Percentiles rank a stretch among this genome's conserved stretches.
Evolutionary conservation across 2,888 invertebrate genomes (phyloP).

Genomic region (Danaus chrysippus): DNA sequence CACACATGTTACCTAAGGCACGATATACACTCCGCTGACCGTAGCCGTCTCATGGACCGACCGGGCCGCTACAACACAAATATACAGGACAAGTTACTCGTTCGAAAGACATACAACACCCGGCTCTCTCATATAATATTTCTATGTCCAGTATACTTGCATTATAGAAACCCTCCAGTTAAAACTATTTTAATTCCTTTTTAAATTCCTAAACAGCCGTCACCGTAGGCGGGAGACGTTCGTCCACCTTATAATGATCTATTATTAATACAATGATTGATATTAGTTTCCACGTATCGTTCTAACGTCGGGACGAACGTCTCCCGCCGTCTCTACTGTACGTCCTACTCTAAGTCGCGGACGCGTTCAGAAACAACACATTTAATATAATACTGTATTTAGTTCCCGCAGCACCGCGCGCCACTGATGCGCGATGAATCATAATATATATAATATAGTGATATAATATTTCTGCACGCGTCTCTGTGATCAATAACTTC

Average conservation of each 20-base stretch:
- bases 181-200: slow-evolving; percentile 26
- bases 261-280: not conserved
- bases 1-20: slow-evolving; percentile 60
- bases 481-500: no score
- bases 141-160: slow-evolving; percentile 12
- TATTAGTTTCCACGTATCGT: not conserved
- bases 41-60: slow-evolving; percentile 24
- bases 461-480: no score
- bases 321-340: not conserved
- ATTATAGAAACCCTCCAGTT: slow-evolving; percentile 12
- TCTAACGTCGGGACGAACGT: not conserved
- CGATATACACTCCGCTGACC: slow-evolving; percentile 53
- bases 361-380: no score
- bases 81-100: slow-evolving; percentile 1
- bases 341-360: no score
- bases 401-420: no score
- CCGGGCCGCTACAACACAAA: slow-evolving; percentile 10
- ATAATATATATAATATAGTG: no score
- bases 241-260: not conserved
- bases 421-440: no score
- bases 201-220: slow-evolving; percentile 24
- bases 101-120: not conserved
- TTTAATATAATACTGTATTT: no score
- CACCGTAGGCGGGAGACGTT: slow-evolving; percentile 7
- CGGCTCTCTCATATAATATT: not conserved